Base-by-base conservation (phyloP, 1,140 invertebrate species). In the Drosophila biarmipes region DNA sequence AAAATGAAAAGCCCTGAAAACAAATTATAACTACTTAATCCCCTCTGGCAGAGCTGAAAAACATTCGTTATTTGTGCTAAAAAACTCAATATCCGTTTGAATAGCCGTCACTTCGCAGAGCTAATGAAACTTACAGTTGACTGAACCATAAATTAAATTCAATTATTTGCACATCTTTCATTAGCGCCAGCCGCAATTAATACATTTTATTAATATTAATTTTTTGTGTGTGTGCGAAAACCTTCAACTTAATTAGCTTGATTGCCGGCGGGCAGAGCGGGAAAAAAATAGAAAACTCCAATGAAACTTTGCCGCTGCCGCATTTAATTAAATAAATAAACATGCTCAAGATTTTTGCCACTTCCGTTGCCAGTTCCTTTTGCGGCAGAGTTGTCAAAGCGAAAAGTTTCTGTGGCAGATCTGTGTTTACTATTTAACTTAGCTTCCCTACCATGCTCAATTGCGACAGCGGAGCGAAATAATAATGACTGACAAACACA, bases 261-360 rank as follows among this genome's bases (percentile, higher is more conserved):
- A 74, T 74, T 75, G 72, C 73, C 35, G 29, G 29, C 8, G n/a
- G 40, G 61, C 55, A 61, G 29, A 19, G 6, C 27, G 6, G 6
- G 29, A 67, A 51, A 34, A 46, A 42, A 54, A 76, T 80, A 52
- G 56, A 7, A 59, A 51, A 55, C 24, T 66, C 21, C 42, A 63
- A 57, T 31, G 63, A 80, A 85, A 80, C 42, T 86, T 86, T 53
- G 37, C 56, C 58, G 73, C 56, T 56, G 59, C 61, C 63, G 54
- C 78, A 86, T 87, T 86, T 86, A 87, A 89, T 87, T 82, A 87
- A 89, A 79, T 79, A 89, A 82, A 78, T 89, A 89, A 81, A 82
- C 72, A 72, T 68, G 58, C 51, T 62, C 45, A 72, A 89, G 66
- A 82, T 87, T 86, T 76, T 78, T 40, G 42, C 35, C 71, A 73